These are phyloP conservation scores for Meriones unguiculatus DNA, from an alignment of 2,113 vertebrate species.

Conservation along the genomic window DNA sequence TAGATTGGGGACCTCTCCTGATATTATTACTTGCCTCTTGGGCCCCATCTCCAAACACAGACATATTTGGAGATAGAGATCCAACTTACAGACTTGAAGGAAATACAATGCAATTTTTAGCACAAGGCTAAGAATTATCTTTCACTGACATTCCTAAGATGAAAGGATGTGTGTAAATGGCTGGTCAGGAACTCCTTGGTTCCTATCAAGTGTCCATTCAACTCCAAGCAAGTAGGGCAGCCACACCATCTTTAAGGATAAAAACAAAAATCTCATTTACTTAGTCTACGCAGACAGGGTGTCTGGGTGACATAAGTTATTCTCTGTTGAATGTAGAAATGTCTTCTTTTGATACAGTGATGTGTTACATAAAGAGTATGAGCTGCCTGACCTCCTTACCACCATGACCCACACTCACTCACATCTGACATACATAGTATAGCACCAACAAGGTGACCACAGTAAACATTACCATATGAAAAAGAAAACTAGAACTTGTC, in stretches of 20 bases:
- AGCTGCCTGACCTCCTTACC: background rate
- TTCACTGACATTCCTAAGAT: background rate
- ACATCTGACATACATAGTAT: background rate
- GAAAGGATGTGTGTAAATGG: background rate
- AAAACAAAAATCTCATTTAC: background rate
- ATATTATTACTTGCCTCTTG: background rate
- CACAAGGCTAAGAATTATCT: background rate
- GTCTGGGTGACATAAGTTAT: background rate
- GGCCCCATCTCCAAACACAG: background rate
- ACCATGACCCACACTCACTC: background rate
- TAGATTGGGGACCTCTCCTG: background rate
- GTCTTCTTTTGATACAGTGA: background rate
- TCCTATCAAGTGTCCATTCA: background rate
- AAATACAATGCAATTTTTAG: background rate
- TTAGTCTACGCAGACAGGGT: background rate
- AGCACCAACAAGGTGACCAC: background rate
- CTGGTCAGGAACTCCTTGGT: background rate
- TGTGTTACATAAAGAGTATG: background rate
- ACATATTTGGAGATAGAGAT: background rate
- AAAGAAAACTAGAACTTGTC: background rate
- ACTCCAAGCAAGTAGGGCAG: background rate
- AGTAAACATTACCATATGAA: background rate
- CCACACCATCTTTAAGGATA: background rate
- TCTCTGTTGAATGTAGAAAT: background rate
- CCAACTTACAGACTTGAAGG: background rate